These are phyloP conservation scores for Drosophila planitibia DNA, from an alignment of 2,888 invertebrate genomes.

Conservation along the genomic window DNA sequence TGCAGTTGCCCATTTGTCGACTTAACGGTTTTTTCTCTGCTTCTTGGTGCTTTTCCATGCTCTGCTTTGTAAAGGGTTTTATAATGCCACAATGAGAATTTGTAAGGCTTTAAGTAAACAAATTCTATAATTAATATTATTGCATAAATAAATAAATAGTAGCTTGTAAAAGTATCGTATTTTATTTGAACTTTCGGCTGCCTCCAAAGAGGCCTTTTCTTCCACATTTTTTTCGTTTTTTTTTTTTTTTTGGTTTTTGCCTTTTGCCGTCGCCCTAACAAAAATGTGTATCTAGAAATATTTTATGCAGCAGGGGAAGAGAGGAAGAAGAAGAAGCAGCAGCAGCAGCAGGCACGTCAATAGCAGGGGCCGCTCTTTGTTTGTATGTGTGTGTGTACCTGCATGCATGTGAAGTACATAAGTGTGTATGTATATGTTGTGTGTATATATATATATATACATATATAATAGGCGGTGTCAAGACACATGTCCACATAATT, in stretches of 20 bases:
- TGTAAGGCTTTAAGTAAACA: not conserved
- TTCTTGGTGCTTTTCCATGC: slow-evolving; percentile 27
- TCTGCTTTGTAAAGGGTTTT: not conserved
- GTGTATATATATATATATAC: slow-evolving; percentile 9
- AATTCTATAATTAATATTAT: not conserved
- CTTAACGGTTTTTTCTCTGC: slow-evolving; percentile 31
- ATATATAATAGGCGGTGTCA: slow-evolving; percentile 66
- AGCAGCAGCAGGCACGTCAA: slow-evolving; percentile 26
- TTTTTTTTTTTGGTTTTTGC: slow-evolving; percentile 15
- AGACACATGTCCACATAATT: slow-evolving; percentile 79
- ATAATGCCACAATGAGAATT: not conserved
- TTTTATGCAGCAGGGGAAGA: slow-evolving; percentile 55
- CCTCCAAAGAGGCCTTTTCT: not conserved
- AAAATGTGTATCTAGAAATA: slow-evolving; percentile 76
- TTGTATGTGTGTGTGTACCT: slow-evolving; percentile 43
- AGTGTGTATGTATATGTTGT: slow-evolving; percentile 27
- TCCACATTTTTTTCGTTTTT: slow-evolving; percentile 10
- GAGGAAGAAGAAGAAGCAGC: slow-evolving; percentile 13
- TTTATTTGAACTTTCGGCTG: not conserved
- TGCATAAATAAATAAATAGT: not conserved
- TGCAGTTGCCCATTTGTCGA: slow-evolving; percentile 27
- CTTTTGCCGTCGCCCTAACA: slow-evolving; percentile 42
- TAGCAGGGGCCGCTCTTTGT: slow-evolving; percentile 43
- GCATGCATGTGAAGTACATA: slow-evolving; percentile 21
- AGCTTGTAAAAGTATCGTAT: not conserved